Conservation (phyloP, 1,140 invertebrate species). For the Eupeodes corollae region DNA sequence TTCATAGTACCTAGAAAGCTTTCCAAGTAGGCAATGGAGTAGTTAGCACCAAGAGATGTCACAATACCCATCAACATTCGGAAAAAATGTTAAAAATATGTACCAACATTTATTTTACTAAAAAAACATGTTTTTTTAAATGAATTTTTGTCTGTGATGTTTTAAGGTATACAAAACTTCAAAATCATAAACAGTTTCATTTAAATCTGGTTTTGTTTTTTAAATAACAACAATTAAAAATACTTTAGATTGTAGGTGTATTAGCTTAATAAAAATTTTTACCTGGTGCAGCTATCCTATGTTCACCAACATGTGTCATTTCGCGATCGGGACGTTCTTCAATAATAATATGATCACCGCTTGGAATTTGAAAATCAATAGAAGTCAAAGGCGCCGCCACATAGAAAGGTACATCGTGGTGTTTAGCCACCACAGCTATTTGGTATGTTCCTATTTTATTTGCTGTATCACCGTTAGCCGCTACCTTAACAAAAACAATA, state of each 20-base stretch:
- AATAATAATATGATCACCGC: slow-evolving; percentile 79
- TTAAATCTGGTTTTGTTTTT: too few species aligned
- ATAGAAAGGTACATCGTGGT: slow-evolving; percentile 90
- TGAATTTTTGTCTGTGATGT: too few species aligned
- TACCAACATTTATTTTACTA: too few species aligned
- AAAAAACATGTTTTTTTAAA: too few species aligned
- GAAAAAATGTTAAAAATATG: too few species aligned
- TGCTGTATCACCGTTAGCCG: slow-evolving; percentile 93
- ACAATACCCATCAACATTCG: too few species aligned
- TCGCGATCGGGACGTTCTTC: slow-evolving; percentile 85
- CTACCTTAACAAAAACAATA: slow-evolving; percentile 44
- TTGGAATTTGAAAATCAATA: slow-evolving; percentile 71
- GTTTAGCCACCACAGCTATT: slow-evolving; percentile 83
- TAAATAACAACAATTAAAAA: too few species aligned
- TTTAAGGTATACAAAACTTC: too few species aligned
- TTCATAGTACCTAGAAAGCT: too few species aligned
- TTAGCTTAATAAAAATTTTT: slow-evolving; percentile 6
- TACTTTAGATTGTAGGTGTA: neutral
- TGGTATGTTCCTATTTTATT: slow-evolving; percentile 99
- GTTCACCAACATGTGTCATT: slow-evolving; percentile 77
- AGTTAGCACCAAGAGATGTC: too few species aligned
- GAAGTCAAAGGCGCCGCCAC: slow-evolving; percentile 88
- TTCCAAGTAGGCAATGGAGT: too few species aligned
- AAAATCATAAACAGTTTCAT: too few species aligned
- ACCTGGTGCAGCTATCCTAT: slow-evolving; percentile 75